A percentile compares a stretch with the other conserved stretches of the same genome.
phyloP scores from a whole-genome alignment of 2,888 invertebrate genomes.

The Lordiphosa andalusiaca region DNA sequence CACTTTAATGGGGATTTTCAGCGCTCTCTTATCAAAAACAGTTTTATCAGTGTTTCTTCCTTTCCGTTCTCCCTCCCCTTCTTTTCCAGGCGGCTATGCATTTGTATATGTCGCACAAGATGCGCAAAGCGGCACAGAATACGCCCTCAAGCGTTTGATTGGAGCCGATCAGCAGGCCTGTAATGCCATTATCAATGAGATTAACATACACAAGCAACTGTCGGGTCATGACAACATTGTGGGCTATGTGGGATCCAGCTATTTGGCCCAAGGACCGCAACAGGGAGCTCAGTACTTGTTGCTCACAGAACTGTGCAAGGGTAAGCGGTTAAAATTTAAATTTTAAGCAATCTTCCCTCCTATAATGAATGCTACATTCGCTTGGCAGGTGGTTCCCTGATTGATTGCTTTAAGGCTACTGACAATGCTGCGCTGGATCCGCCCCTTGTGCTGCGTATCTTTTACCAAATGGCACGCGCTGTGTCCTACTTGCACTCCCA shows the following conservation, averaged over 20 bases:
- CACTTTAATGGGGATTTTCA: slow-evolving; percentile 12
- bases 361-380: not conserved
- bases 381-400: slow-evolving; percentile 76
- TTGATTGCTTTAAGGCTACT: slow-evolving; percentile 75
- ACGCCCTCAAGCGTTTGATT: slow-evolving; percentile 94
- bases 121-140: slow-evolving; percentile 90
- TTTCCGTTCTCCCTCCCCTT: slow-evolving; percentile 15
- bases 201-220: slow-evolving; percentile 91
- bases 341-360: too few relatives aligned
- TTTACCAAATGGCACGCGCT: slow-evolving; percentile 94
- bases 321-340: slow-evolving; percentile 79
- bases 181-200: slow-evolving; percentile 89
- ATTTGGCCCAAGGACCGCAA: slow-evolving; percentile 81
- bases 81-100: slow-evolving; percentile 93
- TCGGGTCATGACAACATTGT: slow-evolving; percentile 96
- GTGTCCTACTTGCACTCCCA: slow-evolving; percentile 97
- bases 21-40: slow-evolving; percentile 41
- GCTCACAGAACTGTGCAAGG: slow-evolving; percentile 95
- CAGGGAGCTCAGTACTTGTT: slow-evolving; percentile 94
- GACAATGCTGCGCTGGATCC: slow-evolving; percentile 70
- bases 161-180: slow-evolving; percentile 91
- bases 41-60: slow-evolving; percentile 26
- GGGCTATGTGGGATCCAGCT: slow-evolving; percentile 86
- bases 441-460: slow-evolving; percentile 88
- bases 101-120: slow-evolving; percentile 97